Conservation (phyloP, 2,797 vertebrate species). For the Cheirogaleus major region DNA sequence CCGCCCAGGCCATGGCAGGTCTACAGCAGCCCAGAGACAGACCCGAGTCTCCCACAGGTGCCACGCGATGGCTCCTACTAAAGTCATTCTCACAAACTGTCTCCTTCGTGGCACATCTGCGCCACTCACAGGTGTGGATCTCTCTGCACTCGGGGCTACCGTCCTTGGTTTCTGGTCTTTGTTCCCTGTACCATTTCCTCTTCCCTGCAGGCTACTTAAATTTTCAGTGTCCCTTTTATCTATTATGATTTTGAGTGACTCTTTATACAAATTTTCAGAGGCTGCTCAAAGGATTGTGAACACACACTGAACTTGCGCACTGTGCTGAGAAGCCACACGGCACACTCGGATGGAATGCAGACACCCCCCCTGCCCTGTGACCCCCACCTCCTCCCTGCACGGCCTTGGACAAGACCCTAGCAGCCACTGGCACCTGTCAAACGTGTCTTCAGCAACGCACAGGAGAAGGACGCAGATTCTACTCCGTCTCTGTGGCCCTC, state of each 20-base stretch:
- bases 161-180: neutral
- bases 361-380: no score
- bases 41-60: no score
- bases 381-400: neutral
- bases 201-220: neutral
- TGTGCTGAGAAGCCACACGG: neutral
- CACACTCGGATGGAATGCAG: no score
- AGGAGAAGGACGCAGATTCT: neutral
- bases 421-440: neutral
- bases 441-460: neutral
- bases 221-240: neutral
- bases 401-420: neutral
- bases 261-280: neutral
- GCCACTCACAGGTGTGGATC: neutral
- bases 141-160: neutral
- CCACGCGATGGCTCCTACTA: neutral
- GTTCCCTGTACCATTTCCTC: neutral
- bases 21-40: neutral
- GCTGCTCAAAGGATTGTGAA: neutral
- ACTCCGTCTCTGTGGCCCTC: neutral
- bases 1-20: no score
- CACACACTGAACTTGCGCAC: fast-evolving
- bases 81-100: neutral
- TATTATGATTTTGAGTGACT: neutral
- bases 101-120: fast-evolving